Conservation (phyloP, 2,888 invertebrate genomes). For the Trissolcus japonicus region DNA sequence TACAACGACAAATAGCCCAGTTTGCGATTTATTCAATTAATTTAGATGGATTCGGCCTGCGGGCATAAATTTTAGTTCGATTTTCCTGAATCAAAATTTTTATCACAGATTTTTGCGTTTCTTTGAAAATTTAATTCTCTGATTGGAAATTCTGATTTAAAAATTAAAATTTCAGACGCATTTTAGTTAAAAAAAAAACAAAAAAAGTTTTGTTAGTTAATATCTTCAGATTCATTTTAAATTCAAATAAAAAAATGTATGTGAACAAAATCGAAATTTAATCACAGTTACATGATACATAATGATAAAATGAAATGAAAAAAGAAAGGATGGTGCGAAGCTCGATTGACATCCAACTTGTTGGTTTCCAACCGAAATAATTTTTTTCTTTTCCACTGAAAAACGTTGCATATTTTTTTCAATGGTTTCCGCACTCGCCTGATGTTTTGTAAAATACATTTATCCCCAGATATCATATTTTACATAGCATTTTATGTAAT, state of each 20-base stretch:
- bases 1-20: slow-evolving; percentile 30
- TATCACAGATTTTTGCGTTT: background rate
- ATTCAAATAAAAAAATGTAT: no score
- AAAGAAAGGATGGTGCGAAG: background rate
- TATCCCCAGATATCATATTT: background rate
- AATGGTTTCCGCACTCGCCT: background rate
- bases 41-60: slow-evolving; percentile 4
- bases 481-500: slow-evolving; percentile 10
- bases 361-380: no score
- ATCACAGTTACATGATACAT: no score
- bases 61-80: slow-evolving; percentile 12
- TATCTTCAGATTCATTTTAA: no score
- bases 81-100: background rate
- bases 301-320: no score
- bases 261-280: no score
- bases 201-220: no score
- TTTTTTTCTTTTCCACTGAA: no score
- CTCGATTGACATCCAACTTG: background rate
- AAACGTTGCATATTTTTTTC: background rate
- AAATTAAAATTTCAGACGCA: no score
- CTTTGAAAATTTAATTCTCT: background rate
- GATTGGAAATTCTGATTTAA: background rate
- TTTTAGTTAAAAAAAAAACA: no score
- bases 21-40: slow-evolving; percentile 30
- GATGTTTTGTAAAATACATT: background rate